phyloP scores from a whole-genome alignment of 2,113 vertebrate genomes.

The Osmerus eperlanus region DNA sequence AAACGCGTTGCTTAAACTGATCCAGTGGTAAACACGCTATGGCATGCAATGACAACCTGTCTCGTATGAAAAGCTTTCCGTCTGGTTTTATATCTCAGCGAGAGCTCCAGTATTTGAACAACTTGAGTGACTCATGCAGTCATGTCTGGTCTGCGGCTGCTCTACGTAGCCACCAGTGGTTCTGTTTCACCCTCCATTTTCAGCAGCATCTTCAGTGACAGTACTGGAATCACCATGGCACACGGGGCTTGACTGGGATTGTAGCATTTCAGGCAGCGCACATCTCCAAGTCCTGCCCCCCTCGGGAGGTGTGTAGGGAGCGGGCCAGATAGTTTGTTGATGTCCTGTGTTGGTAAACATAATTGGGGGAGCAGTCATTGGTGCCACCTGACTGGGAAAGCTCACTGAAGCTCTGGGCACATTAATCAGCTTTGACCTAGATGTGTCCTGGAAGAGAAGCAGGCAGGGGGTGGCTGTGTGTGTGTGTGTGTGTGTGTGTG shows the following conservation, averaged over 20 bases:
- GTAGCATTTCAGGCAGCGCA: not conserved
- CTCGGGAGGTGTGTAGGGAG: not conserved
- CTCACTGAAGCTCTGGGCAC: constrained; percentile 60
- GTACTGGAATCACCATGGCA: not conserved
- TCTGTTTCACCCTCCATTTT: not conserved
- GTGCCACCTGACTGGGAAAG: constrained; percentile 62
- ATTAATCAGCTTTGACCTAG: constrained; percentile 76
- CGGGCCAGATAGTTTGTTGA: not conserved
- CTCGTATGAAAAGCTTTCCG: too few relatives aligned
- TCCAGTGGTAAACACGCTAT: too few relatives aligned
- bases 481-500: constrained; percentile 11
- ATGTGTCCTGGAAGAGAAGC: constrained; percentile 63
- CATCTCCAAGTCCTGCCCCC: not conserved
- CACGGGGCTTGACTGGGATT: not conserved
- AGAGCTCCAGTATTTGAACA: too few relatives aligned
- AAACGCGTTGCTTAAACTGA: too few relatives aligned
- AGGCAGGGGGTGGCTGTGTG: constrained; percentile 32
- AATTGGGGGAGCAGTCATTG: constrained; percentile 41
- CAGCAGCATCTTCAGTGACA: not conserved
- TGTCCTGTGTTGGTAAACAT: constrained; percentile 48
- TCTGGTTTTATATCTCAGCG: too few relatives aligned
- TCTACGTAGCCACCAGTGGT: too few relatives aligned
- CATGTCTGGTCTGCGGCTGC: not conserved
- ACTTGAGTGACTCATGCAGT: not conserved
- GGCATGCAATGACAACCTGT: too few relatives aligned